Base-by-base conservation (phyloP, 1,140 invertebrate species). In the Eriosoma lanigerum region DNA sequence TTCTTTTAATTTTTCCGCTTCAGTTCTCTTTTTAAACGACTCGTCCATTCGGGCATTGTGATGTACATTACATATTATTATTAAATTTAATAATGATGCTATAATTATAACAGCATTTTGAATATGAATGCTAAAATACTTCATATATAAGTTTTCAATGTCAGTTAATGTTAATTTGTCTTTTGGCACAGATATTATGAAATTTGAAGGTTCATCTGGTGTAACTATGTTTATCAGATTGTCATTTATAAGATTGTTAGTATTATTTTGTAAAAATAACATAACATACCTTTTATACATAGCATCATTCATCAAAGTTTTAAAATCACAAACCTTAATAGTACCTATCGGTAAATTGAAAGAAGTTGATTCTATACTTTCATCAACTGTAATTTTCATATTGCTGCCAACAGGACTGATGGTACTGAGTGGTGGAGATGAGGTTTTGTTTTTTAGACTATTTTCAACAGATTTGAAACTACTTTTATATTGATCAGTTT, bases 1-100 rank as follows among this genome's bases (percentile, higher is more conserved):
- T 60, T 78, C 75, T n/a, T 78, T 78, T 5, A 78, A 38, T 78
- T 78, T 78, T 46, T 78, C 75, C 5, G 75, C 75, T 62, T 78
- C 75, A 48, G 32, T 48, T 62, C 6, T 78, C 44, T 78, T 78
- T 26, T 78, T 78, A 60, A 78, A 48, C 13, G 38, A 78, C 24
- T 78, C 75, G 26, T 78, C 75, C 75, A 78, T 78, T 62, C 75
- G 13, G 2, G 21, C 15, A 19, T 78, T 78, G n/a, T 78, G 75
- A 10, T 78, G 56, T 62, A 46, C 62, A n/a, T 78, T 78, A 0
- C 56, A 78, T 21, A 78, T 38, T 26, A 56, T 62, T 19, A 78
- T 78, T 17, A 78, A 29, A 15, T 78, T 78, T 2, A 78, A 44
- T 24, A 78, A 62, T 48, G 48, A 62, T 17, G 75, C 75, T 12